Percentiles rank a stretch among this genome's conserved stretches.
Evolutionary conservation across 1,140 invertebrate genomes (phyloP).

Genomic region (Zaprionus africanus): DNA sequence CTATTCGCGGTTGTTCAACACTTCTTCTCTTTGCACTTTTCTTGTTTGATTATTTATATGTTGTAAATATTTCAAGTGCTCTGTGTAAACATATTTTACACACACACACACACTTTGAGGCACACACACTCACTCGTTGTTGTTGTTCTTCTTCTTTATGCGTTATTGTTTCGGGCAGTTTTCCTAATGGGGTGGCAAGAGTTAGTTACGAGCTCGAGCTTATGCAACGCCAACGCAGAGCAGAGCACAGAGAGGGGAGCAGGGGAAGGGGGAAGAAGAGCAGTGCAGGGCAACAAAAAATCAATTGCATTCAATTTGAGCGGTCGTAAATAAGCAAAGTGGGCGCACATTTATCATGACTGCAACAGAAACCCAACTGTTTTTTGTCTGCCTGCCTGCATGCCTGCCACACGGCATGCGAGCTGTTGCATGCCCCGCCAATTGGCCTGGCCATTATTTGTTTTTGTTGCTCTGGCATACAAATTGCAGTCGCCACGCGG

Average conservation of each 20-base stretch:
- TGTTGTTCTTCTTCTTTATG: slow-evolving; percentile 36
- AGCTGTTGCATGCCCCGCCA: slow-evolving; percentile 35
- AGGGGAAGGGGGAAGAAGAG: not conserved
- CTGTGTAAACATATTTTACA: slow-evolving; percentile 55
- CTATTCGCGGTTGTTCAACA: slow-evolving; percentile 32
- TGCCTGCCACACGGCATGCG: not conserved
- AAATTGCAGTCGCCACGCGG: slow-evolving; percentile 70
- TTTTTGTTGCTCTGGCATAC: slow-evolving; percentile 35
- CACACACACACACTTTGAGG: slow-evolving; percentile 39
- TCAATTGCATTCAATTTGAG: slow-evolving; percentile 80
- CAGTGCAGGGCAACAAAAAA: slow-evolving; percentile 36
- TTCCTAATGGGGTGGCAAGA: slow-evolving; percentile 35
- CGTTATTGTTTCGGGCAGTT: slow-evolving; percentile 51
- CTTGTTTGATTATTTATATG: slow-evolving; percentile 45
- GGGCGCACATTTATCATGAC: slow-evolving; percentile 72
- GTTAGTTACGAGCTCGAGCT: slow-evolving; percentile 42
- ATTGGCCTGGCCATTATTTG: slow-evolving; percentile 38
- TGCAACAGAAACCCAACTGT: slow-evolving; percentile 39
- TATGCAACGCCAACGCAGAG: slow-evolving; percentile 72
- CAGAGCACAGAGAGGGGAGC: not conserved
- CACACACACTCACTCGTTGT: slow-evolving; percentile 39
- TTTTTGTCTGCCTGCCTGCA: slow-evolving; percentile 4
- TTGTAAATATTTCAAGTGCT: slow-evolving; percentile 56
- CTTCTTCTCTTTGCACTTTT: slow-evolving; percentile 49
- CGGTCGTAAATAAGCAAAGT: slow-evolving; percentile 72